Percentiles rank a stretch among this genome's conserved stretches.
These are phyloP conservation scores for Entomobrya multifasciata DNA, from an alignment of 2,888 invertebrate species.

Conservation along the genomic window DNA sequence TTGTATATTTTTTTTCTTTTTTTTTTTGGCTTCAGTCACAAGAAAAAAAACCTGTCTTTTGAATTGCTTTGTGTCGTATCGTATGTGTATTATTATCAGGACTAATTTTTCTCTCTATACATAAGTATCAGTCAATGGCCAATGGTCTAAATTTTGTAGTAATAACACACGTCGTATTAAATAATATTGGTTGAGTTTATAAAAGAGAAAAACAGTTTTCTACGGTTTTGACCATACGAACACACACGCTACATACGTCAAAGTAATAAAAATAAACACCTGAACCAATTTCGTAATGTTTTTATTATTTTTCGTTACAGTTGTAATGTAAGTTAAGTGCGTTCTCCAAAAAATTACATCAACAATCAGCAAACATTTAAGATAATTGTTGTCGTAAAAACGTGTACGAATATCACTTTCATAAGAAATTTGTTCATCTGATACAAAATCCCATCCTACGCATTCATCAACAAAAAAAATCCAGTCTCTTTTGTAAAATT, in stretches of 20 bases:
- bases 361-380: constrained; percentile 34
- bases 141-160: too few relatives aligned
- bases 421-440: not conserved
- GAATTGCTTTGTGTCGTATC: not conserved
- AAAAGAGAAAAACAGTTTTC: not conserved
- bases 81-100: not conserved
- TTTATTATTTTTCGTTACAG: not conserved
- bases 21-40: not conserved
- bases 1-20: not conserved
- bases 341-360: constrained; percentile 39
- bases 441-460: constrained; percentile 38
- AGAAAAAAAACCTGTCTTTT: constrained; percentile 17
- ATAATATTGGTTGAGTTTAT: too few relatives aligned
- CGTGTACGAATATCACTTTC: not conserved
- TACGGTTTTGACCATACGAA: not conserved
- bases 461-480: constrained; percentile 37
- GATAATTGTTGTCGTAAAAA: constrained; percentile 63
- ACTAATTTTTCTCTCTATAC: constrained; percentile 37
- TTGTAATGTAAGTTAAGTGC: constrained; percentile 29
- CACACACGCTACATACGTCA: not conserved
- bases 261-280: constrained; percentile 31
- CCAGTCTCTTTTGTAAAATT: constrained; percentile 30
- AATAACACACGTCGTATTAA: constrained; percentile 38
- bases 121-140: not conserved
- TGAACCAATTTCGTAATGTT: constrained; percentile 58